These are phyloP conservation scores for Aradophagus sp. DNA, from an alignment of 1,140 invertebrate species.

Conservation along the genomic window DNA sequence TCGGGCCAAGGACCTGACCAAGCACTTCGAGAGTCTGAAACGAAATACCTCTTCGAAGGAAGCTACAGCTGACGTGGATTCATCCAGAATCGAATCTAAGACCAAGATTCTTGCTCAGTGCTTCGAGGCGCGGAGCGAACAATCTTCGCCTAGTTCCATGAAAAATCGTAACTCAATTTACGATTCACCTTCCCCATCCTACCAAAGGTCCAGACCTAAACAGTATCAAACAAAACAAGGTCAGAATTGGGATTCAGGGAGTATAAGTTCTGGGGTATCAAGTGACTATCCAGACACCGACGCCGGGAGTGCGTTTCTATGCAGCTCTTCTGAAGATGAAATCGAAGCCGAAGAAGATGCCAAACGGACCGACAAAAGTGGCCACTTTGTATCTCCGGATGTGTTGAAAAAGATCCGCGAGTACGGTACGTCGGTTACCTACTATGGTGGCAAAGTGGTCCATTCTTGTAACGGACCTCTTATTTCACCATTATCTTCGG, in stretches of 20 bases:
- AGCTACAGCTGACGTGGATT: conserved; percentile 55
- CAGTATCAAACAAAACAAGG: conserved; percentile 58
- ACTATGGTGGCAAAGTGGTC: conserved; percentile 88
- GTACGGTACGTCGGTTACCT: conserved; percentile 88
- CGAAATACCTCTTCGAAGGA: conserved; percentile 53
- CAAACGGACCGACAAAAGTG: conserved; percentile 54
- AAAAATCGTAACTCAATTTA: conserved; percentile 51
- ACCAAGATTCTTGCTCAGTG: conserved; percentile 68
- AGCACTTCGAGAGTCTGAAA: conserved; percentile 68
- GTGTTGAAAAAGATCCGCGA: conserved; percentile 90
- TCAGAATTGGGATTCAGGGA: conserved; percentile 73
- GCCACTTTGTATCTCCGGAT: conserved; percentile 84
- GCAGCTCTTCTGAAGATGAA: conserved; percentile 70
- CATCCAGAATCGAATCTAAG: conserved; percentile 66
- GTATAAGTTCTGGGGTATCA: conserved; percentile 75
- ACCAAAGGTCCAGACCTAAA: conserved; percentile 48
- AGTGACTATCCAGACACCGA: conserved; percentile 76
- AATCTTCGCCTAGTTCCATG: conserved; percentile 66
- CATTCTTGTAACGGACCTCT: conserved; percentile 80
- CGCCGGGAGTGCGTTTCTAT: conserved; percentile 67
- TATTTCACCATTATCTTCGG: conserved; percentile 78
- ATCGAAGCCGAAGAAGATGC: conserved; percentile 62
- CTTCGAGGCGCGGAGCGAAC: conserved; percentile 69
- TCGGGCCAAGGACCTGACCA: conserved; percentile 70
- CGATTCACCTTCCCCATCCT: conserved; percentile 8